A percentile compares a stretch with the other conserved stretches of the same genome.
Conservation (phyloP, 2,113 vertebrate species). For the Poeciliopsis prolifica region DNA sequence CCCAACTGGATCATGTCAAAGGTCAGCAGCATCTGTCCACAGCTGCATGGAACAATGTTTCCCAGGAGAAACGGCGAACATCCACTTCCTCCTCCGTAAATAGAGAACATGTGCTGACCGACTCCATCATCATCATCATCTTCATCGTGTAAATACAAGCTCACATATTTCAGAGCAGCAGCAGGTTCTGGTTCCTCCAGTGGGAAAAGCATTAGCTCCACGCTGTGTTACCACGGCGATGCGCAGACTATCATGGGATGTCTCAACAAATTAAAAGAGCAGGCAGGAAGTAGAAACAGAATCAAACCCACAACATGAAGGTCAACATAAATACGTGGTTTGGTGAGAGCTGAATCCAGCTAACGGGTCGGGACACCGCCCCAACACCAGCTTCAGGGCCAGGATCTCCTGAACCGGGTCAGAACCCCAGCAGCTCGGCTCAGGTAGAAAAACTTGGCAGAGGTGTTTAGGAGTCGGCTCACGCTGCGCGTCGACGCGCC, state of each 20-base stretch:
- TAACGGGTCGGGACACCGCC: too few species aligned
- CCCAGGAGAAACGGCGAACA: constrained; percentile 73
- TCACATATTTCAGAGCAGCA: too few species aligned
- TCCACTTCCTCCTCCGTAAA: constrained; percentile 64
- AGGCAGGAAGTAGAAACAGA: too few species aligned
- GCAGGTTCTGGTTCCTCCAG: too few species aligned
- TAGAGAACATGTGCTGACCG: constrained; percentile 60
- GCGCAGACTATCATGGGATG: too few species aligned
- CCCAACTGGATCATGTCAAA: not conserved
- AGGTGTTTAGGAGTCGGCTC: not conserved
- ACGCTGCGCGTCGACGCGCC: not conserved
- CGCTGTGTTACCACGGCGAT: too few species aligned
- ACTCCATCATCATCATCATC: not conserved
- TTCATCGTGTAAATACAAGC: too few species aligned
- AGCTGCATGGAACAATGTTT: constrained; percentile 61
- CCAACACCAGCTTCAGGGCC: not conserved
- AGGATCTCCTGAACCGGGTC: not conserved
- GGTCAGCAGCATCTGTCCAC: constrained; percentile 59
- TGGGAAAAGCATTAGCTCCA: too few species aligned
- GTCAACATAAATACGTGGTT: too few species aligned
- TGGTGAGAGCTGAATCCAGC: too few species aligned
- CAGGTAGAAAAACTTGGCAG: not conserved
- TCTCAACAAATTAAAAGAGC: too few species aligned
- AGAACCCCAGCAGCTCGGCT: not conserved
- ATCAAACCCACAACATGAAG: too few species aligned